Evolutionary conservation across 1,140 invertebrate species (phyloP), one percentile per base, ranked within the genome.

Genomic region (Diabrotica virgifera): DNA sequence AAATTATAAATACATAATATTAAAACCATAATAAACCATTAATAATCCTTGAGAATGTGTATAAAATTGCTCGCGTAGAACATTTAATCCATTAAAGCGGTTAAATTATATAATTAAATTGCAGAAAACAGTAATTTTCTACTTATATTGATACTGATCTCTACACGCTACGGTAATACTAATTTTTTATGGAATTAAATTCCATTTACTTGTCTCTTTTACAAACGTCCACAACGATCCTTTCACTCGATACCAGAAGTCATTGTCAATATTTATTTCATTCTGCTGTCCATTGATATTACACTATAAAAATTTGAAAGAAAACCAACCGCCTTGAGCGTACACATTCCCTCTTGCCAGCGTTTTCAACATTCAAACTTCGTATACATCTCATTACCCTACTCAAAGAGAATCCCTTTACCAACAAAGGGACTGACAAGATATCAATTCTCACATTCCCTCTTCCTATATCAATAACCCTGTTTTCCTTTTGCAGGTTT

Each of bases 331-430:
- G 40, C 40, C 40, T n/a, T 8, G 6, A 6, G 40, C 40, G 40
- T 46, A 46, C 40, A 46, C 40, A 46, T 46, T n/a, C n/a, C 40
- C 40, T 10, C 4, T n/a, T 10, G 8, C 40, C 8, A 46, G n/a
- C 40, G 40, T 10, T 46, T 46, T 46, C 40, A 46, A 46, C 40
- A 46, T 46, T 46, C 40, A 46, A 46, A 46, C 40, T 46, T 46
- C 40, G 40, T 46, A 46, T 46, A 46, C 40, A 46, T 46, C 40
- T 46, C 40, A 46, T 46, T 46, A 46, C 40, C 40, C 40, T 46
- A 46, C 40, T 46, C 40, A 46, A 46, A 46, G 40, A 46, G 40
- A 46, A 46, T 46, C 40, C 40, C n/a, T 46, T 46, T 46, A 46
- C 40, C 40, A 46, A 46, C 40, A 46, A 46, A 46, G 40, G 40